Evolutionary conservation across 2,797 vertebrate genomes (phyloP), one percentile per base, ranked within the genome.

Genomic region (Crocodylus rhombifer): DNA sequence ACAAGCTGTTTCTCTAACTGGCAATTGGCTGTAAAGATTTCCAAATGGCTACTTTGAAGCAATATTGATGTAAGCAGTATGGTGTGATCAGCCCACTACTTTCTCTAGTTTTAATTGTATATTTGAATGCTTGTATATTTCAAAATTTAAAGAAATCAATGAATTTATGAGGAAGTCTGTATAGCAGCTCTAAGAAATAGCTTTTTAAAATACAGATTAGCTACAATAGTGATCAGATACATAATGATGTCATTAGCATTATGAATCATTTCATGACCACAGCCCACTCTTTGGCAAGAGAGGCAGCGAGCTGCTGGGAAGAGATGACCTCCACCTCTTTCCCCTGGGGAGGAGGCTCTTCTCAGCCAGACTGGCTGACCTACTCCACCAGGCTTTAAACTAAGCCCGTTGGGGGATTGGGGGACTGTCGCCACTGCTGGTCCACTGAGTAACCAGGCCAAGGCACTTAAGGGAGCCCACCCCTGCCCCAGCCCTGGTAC

Each of bases 41-140:
- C 61, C 21, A 80, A 88, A 89, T 25, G 56, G 11, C 8, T 55
- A 71, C 30, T 93, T 93, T 77, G 80, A 85, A 63, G 26, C 26
- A 33, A 33, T 82, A 81, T 80, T 81, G 18, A 55, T 89, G 62
- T 57, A 80, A 78, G 5, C 23, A 63, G 3, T n/a, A 30, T 65
- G 76, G 51, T 14, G 77, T 94, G 60, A 92, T 81, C 81, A 87
- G n/a, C 33, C 18, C 55, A 57, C 25, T 16, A 1, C 14, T 94
- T 55, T 57, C 71, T 87, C 42, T 64, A 55, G 9, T 73, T 94
- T 89, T 91, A 89, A 92, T 93, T 87, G 17, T 86, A 26, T 89
- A 87, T 94, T 87, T 80, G 75, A 80, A 57, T 51, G 26, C 6
- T n/a, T 82, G 4, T 74, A 30, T 23, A 42, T 78, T 88, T 25